phyloP scores from a whole-genome alignment of 2,888 invertebrate species.

The Oligia strigilis region DNA sequence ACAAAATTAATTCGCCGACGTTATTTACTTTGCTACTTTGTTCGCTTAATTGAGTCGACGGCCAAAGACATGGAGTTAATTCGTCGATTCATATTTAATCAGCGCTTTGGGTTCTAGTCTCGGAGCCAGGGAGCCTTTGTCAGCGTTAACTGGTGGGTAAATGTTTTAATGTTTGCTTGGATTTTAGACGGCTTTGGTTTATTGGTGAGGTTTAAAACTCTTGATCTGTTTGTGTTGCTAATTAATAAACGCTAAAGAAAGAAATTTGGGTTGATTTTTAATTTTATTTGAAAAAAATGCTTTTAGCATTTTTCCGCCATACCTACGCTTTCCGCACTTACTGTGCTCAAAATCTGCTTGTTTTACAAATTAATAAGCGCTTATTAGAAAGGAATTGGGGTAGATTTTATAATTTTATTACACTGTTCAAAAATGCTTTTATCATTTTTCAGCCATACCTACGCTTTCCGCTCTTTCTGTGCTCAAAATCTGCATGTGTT shows the following conservation, averaged over 20 bases:
- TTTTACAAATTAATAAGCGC: background rate
- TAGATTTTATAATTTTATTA: no score
- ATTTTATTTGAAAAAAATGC: no score
- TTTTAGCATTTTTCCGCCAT: no score
- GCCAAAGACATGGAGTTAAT: conserved; percentile 88
- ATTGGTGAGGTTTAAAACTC: background rate
- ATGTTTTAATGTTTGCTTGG: conserved; percentile 45
- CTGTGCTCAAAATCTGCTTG: no score
- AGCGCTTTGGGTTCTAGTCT: conserved; percentile 66
- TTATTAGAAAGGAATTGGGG: background rate
- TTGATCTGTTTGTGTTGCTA: background rate
- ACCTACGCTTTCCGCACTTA: no score
- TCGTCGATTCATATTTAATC: conserved; percentile 90
- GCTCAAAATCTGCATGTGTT: background rate
- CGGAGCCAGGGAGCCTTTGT: conserved; percentile 50
- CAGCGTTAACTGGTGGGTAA: conserved; percentile 24
- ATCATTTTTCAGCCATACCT: no score
- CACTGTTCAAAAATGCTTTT: no score
- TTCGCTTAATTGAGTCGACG: conserved; percentile 88
- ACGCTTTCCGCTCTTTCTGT: no score
- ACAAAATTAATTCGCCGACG: conserved; percentile 87
- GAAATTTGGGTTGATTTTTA: background rate
- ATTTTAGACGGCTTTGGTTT: conserved; percentile 14
- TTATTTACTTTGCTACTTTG: conserved; percentile 89
- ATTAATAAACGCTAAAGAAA: background rate